Evolutionary conservation across 2,797 vertebrate species (phyloP), one percentile per base, ranked within the genome.

Genomic region (Spea hammondii): DNA sequence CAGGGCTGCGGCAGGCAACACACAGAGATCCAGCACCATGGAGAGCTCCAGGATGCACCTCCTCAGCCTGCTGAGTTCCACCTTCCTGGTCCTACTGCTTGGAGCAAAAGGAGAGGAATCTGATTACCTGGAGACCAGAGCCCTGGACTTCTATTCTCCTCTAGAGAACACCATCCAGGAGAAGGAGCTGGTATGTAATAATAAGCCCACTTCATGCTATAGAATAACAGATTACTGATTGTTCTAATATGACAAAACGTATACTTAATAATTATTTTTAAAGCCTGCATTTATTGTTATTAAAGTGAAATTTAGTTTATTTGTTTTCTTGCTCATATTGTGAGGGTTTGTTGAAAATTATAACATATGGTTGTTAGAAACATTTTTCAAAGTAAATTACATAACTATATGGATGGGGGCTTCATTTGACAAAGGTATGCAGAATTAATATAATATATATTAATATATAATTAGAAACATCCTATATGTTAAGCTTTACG

Each of bases 171-270:
- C 82, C 4, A 88, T 91, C 73, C 89, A 88, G 0, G 91, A 92
- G 85, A 92, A 92, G 79, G 89, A 91, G 64, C 88, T 91, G 92
- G 92, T 93, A 82, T 66, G 90, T 76, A 62, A 32, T 32, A 3
- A 32, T 32, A 6, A 67, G 11, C 5, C 8, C 13, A 46, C 11
- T 65, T 17, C 8, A 44, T 44, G 32, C 48, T 46, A 2, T 46
- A 12, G 44, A 66, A 11, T 12, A 48, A 6, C 48, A 13, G 46
- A 46, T 53, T 17, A 62, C 57, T 14, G 45, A 72, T 17, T 17
- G 45, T 57, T 6, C 9, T 10, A 10, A 4, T 32, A 1, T 47
- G 32, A 32, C 32, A 32, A 32, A 32, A 32, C 2, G 32, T 32
- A 32, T 32, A 32, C 32, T 32, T 32, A 32, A 32, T 32, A 32